Evolutionary conservation across 2,888 invertebrate genomes (phyloP).

Genomic region (Lasiommata megera): DNA sequence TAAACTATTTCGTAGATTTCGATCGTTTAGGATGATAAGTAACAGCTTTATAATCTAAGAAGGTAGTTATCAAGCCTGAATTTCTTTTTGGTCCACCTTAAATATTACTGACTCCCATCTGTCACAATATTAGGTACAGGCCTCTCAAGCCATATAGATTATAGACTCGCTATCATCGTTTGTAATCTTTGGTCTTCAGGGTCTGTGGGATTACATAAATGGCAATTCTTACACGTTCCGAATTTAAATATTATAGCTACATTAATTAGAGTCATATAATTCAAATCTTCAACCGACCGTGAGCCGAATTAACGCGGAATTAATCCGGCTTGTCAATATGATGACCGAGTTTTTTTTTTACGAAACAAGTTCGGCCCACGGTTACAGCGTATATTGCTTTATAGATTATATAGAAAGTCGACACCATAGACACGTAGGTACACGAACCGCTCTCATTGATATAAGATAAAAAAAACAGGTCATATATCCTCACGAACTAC

Average conservation of each 20-base stretch:
- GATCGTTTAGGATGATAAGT: no score
- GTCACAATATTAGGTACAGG: no score
- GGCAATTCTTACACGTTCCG: not conserved
- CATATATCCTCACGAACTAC: no score
- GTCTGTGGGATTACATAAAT: not conserved
- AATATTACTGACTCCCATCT: no score
- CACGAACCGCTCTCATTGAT: slow-evolving; percentile 69
- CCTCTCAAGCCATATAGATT: no score
- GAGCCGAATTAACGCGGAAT: slow-evolving; percentile 50
- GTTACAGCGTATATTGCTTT: slow-evolving; percentile 14
- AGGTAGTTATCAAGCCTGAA: no score
- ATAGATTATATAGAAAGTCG: slow-evolving; percentile 59
- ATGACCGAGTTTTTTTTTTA: slow-evolving; percentile 62
- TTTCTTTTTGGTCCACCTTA: no score
- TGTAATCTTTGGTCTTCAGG: not conserved
- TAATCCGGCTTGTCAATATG: slow-evolving; percentile 65
- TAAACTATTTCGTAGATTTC: no score
- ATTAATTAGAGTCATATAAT: slow-evolving; percentile 68
- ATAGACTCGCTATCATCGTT: no score
- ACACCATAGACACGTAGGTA: slow-evolving; percentile 56
- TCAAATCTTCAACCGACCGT: slow-evolving; percentile 53
- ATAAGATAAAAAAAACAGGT: not conserved
- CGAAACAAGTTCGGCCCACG: slow-evolving; percentile 63
- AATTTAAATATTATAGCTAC: slow-evolving; percentile 34
- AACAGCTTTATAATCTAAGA: no score